Base-by-base conservation (phyloP, 2,797 vertebrate genomes). In the Pygocentrus nattereri region DNA sequence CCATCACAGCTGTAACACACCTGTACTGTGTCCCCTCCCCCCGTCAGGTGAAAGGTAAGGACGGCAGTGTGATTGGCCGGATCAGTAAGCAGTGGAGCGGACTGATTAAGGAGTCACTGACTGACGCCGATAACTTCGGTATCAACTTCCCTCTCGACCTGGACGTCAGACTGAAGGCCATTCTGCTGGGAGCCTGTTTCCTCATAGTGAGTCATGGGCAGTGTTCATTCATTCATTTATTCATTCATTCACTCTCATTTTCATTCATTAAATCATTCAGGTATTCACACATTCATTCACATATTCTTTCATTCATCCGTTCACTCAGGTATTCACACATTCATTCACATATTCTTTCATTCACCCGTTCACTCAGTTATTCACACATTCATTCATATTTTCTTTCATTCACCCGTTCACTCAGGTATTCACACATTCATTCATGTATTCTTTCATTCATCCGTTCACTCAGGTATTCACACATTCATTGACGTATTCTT, bases 71-170 rank as follows among this genome's bases (percentile, higher is more conserved):
- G 0, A 87, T 95, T 16, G 93, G 94, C 0, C 89, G 89, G 15
- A 94, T 95, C 87, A 93, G 91, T 85, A 94, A 95, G 84, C 92
- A 94, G 80, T 95, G 94, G 94, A 87, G 88, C 0, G 94, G 93
- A 0, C 54, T 94, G 23, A 76, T 93, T 1, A 90, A 82, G 61
- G 93, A 95, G 67, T 62, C 86, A 44, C 84, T 94, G 83, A 95
- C 93, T 0, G 93, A 94, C n/a, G 58, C 92, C 0, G 93, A 94
- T 21, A 91, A 94, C 84, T 95, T 95, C 25, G 93, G 92, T 19
- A 85, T 94, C 5, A 91, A 93, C 67, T 95, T 95, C 83, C 93
- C 93, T 0, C 61, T 93, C 68, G 92, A 95, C 56, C 83, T 95
- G 38, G 93, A 94, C 0, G 93, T 94, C 74, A 93, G 83, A 62